Conservation (phyloP, 2,113 vertebrate species). For the Oenanthe melanoleuca region DNA sequence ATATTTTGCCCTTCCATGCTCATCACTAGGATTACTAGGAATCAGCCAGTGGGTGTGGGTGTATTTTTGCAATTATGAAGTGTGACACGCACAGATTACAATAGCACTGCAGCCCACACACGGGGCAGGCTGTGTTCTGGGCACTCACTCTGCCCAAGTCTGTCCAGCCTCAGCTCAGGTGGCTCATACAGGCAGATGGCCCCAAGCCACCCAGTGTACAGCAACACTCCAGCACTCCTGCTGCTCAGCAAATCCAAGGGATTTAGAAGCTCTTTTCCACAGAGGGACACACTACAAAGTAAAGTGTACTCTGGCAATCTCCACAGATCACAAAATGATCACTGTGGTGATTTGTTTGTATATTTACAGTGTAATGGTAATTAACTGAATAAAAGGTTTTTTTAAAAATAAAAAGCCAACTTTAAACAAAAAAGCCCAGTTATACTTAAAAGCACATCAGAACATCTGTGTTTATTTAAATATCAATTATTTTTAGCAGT, state of each 20-base stretch:
- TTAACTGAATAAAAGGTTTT: not conserved
- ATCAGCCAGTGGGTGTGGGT: slow-evolving; percentile 19
- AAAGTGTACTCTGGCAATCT: not conserved
- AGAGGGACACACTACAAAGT: not conserved
- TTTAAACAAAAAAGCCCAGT: not conserved
- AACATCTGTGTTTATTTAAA: not conserved
- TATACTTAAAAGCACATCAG: not conserved
- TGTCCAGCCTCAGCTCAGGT: not conserved
- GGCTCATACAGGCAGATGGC: not conserved
- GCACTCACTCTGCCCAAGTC: not conserved
- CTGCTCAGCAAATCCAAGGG: not conserved
- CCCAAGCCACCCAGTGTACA: not conserved
- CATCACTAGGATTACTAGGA: not conserved
- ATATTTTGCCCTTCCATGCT: not conserved
- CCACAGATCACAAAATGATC: not conserved
- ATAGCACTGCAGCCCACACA: not conserved
- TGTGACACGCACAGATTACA: not conserved
- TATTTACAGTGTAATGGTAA: not conserved
- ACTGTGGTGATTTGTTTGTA: not conserved
- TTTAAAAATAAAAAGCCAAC: not conserved
- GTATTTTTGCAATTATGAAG: not conserved
- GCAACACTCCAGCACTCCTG: not conserved
- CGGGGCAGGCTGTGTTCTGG: not conserved
- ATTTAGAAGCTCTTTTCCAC: not conserved
- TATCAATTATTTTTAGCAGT: not conserved